Evolutionary conservation across 2,888 invertebrate species (phyloP).

Genomic region (Epirrita christyi): DNA sequence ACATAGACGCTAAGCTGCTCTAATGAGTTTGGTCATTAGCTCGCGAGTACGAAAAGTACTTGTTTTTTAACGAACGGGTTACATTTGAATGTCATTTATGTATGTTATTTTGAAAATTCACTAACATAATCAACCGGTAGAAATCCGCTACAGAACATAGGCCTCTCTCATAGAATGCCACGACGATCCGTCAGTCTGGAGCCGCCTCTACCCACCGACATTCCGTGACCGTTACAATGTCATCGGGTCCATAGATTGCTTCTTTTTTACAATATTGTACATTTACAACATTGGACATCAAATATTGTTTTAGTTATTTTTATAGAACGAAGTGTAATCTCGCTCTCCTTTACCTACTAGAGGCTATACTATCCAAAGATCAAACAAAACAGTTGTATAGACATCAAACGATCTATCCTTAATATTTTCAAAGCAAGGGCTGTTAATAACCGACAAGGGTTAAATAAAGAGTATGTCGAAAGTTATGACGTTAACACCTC

Average conservation of each 20-base stretch:
- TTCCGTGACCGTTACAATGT: too few relatives aligned
- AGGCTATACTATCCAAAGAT: neutral
- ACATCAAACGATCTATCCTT: constrained; percentile 15
- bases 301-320: too few relatives aligned
- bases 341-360: too few relatives aligned
- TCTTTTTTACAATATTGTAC: too few relatives aligned
- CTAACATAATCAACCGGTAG: too few relatives aligned
- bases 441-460: constrained; percentile 20
- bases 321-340: too few relatives aligned
- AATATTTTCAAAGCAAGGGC: constrained; percentile 10
- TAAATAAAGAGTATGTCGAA: constrained; percentile 23
- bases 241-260: too few relatives aligned
- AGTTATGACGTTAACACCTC: constrained; percentile 32
- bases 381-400: constrained; percentile 8
- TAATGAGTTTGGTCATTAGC: constrained; percentile 82
- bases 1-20: constrained; percentile 79
- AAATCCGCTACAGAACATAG: too few relatives aligned
- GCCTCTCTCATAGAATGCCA: too few relatives aligned
- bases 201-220: too few relatives aligned
- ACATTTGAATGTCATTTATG: neutral
- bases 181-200: too few relatives aligned
- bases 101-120: neutral
- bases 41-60: constrained; percentile 3
- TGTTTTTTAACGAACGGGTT: constrained; percentile 11
- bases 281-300: too few relatives aligned